Evolutionary conservation across 2,113 vertebrate genomes (phyloP).

Genomic region (Perca fluviatilis): DNA sequence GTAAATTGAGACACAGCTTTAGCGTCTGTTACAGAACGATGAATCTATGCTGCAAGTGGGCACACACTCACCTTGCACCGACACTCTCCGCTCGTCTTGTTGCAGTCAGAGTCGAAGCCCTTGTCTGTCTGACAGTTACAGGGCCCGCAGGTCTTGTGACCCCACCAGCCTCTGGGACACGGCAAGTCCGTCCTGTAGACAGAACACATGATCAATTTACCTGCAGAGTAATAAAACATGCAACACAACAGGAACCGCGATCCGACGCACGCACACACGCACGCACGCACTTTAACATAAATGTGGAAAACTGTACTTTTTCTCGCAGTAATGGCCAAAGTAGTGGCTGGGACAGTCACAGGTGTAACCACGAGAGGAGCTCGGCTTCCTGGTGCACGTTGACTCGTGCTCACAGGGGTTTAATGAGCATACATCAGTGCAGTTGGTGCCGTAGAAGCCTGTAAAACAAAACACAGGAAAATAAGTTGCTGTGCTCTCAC

Average conservation of each 20-base stretch:
- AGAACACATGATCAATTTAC: slow-evolving; percentile 10
- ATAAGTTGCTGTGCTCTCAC: background rate
- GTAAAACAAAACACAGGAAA: slow-evolving; percentile 11
- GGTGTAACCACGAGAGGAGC: slow-evolving; percentile 86
- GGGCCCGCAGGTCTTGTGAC: slow-evolving; percentile 93
- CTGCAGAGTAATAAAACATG: background rate
- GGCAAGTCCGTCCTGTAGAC: slow-evolving; percentile 88
- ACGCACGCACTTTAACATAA: background rate
- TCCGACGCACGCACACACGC: background rate
- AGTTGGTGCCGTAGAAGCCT: slow-evolving; percentile 94
- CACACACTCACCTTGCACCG: slow-evolving; percentile 90
- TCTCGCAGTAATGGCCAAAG: slow-evolving; percentile 94
- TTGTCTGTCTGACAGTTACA: slow-evolving; percentile 90
- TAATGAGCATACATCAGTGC: slow-evolving; percentile 90
- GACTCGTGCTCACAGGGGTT: slow-evolving; percentile 94
- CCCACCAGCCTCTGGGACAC: slow-evolving; percentile 96
- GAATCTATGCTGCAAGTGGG: background rate
- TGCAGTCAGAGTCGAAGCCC: slow-evolving; percentile 95
- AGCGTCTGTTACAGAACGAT: background rate
- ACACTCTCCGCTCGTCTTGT: slow-evolving; percentile 94
- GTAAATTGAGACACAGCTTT: background rate
- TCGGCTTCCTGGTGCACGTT: slow-evolving; percentile 85
- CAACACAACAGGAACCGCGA: background rate
- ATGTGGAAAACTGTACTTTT: slow-evolving; percentile 83
- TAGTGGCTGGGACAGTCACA: slow-evolving; percentile 91